Percentiles rank a stretch among this genome's conserved stretches.
Evolutionary conservation across 1,140 invertebrate species (phyloP).

Genomic region (Asobara japonica): DNA sequence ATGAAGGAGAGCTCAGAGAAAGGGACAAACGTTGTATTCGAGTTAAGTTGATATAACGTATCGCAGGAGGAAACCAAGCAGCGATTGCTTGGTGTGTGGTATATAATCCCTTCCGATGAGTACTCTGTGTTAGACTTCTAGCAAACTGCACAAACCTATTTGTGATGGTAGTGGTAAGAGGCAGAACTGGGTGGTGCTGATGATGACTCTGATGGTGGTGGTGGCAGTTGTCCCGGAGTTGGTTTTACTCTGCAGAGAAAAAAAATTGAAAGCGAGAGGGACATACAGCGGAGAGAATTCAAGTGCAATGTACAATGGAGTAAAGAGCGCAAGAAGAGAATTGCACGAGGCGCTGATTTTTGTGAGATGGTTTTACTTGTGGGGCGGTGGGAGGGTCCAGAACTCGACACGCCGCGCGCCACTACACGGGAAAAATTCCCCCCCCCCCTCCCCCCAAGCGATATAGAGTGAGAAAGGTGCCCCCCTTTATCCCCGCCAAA

Average conservation of each 20-base stretch:
- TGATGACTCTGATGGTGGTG: slow-evolving; percentile 6
- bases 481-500: neutral
- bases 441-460: neutral
- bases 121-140: slow-evolving; percentile 9
- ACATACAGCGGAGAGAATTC: neutral
- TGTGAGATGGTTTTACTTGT: slow-evolving; percentile 62
- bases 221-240: neutral
- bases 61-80: neutral
- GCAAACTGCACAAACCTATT: slow-evolving; percentile 2
- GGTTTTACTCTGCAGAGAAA: neutral
- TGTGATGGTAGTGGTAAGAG: neutral
- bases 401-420: slow-evolving; percentile 47
- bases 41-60: slow-evolving; percentile 15
- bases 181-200: neutral
- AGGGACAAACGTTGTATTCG: neutral
- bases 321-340: neutral
- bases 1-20: neutral
- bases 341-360: slow-evolving; percentile 68
- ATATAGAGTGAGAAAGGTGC: neutral
- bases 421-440: neutral
- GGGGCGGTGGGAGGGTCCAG: slow-evolving; percentile 62
- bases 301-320: neutral
- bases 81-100: slow-evolving; percentile 2
- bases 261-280: neutral
- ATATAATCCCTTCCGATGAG: slow-evolving; percentile 9